Conservation (phyloP, 2,888 invertebrate species). For the Brachyptera putata region DNA sequence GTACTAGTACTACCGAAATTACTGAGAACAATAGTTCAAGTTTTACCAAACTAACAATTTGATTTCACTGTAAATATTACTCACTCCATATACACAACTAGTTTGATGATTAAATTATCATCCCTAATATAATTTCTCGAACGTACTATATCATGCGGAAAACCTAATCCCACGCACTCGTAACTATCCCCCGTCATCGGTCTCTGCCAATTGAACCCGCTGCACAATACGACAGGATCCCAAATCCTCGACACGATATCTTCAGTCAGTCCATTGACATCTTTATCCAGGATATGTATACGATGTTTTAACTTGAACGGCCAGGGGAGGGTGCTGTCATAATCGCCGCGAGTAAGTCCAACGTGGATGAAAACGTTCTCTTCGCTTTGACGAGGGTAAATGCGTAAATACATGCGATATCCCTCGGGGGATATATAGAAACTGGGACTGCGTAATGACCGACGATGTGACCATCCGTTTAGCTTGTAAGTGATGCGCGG, state of each 20-base stretch:
- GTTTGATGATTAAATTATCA: slow-evolving; percentile 51
- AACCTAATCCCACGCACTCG: slow-evolving; percentile 48
- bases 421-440: slow-evolving; percentile 43
- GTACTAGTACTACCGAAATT: too few relatives aligned
- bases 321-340: slow-evolving; percentile 43
- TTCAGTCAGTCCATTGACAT: slow-evolving; percentile 30
- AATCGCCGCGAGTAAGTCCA: slow-evolving; percentile 43
- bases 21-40: too few relatives aligned
- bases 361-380: slow-evolving; percentile 43
- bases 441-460: slow-evolving; percentile 43
- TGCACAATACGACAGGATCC: slow-evolving; percentile 45
- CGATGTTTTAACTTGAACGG: slow-evolving; percentile 44
- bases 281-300: slow-evolving; percentile 40
- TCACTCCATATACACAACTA: slow-evolving; percentile 51
- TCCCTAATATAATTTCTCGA: slow-evolving; percentile 47
- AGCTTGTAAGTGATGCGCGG: slow-evolving; percentile 42
- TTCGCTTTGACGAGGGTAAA: slow-evolving; percentile 43
- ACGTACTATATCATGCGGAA: slow-evolving; percentile 49
- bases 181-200: slow-evolving; percentile 44
- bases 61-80: too few relatives aligned
- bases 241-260: slow-evolving; percentile 43
- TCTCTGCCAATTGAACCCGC: slow-evolving; percentile 44
- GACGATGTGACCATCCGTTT: slow-evolving; percentile 42
- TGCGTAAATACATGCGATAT: slow-evolving; percentile 45
- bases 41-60: too few relatives aligned